These are phyloP conservation scores for Melikaiella ostensackeni DNA, from an alignment of 2,888 invertebrate genomes.

Conservation along the genomic window DNA sequence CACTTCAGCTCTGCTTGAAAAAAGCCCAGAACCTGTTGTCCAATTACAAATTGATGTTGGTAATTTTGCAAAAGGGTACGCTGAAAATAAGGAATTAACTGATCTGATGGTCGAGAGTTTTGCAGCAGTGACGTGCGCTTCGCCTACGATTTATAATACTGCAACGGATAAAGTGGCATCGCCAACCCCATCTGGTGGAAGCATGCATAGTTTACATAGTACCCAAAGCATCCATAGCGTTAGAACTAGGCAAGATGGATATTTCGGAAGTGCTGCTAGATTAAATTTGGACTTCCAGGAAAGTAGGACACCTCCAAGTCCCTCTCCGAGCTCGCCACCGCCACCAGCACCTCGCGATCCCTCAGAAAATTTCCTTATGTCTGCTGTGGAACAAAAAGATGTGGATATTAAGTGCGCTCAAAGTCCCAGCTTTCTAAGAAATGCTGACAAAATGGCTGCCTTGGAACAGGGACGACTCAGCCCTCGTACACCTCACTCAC, in stretches of 20 bases:
- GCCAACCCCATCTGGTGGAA: slow-evolving; percentile 82
- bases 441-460: slow-evolving; percentile 71
- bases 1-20: slow-evolving; percentile 82
- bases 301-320: slow-evolving; percentile 75
- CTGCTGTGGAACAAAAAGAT: slow-evolving; percentile 67
- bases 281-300: slow-evolving; percentile 79
- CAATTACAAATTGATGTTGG: slow-evolving; percentile 80
- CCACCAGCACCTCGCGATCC: slow-evolving; percentile 89
- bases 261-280: slow-evolving; percentile 78
- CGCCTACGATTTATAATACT: slow-evolving; percentile 79
- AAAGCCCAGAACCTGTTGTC: slow-evolving; percentile 71
- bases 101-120: slow-evolving; percentile 78
- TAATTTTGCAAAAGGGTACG: slow-evolving; percentile 80
- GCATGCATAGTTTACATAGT: slow-evolving; percentile 70
- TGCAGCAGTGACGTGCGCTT: slow-evolving; percentile 77
- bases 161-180: slow-evolving; percentile 80
- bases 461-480: slow-evolving; percentile 81
- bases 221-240: slow-evolving; percentile 66
- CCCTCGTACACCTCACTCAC: slow-evolving; percentile 82
- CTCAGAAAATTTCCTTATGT: slow-evolving; percentile 77
- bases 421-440: slow-evolving; percentile 77
- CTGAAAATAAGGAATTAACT: slow-evolving; percentile 77
- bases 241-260: slow-evolving; percentile 83
- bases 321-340: slow-evolving; percentile 85
- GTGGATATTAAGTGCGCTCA: slow-evolving; percentile 65